These are phyloP conservation scores for Archips xylosteana DNA, from an alignment of 2,888 invertebrate species.

Conservation along the genomic window DNA sequence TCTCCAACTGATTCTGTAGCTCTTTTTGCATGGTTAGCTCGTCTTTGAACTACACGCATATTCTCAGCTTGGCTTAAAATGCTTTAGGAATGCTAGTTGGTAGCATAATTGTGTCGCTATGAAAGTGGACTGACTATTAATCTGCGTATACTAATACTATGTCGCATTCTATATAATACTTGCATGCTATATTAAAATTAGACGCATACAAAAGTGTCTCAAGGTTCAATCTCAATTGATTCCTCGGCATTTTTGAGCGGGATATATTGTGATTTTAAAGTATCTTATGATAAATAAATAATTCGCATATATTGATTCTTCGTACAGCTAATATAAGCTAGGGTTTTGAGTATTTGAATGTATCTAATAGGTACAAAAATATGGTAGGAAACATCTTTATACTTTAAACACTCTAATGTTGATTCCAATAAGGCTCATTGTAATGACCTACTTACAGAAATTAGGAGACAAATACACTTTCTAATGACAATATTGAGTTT, in stretches of 20 bases:
- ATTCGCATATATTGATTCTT: constrained; percentile 30
- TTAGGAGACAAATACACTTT: constrained; percentile 1
- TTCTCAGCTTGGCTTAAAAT: constrained; percentile 62
- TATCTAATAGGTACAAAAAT: constrained; percentile 46
- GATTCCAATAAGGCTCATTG: constrained; percentile 34
- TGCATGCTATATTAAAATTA: constrained; percentile 19
- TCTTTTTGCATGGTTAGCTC: too few relatives aligned
- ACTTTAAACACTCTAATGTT: constrained; percentile 29
- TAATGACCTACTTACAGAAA: constrained; percentile 26
- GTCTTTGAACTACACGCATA: constrained; percentile 3
- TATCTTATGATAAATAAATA: constrained; percentile 32
- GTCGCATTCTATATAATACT: constrained; percentile 9
- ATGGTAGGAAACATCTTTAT: constrained; percentile 42
- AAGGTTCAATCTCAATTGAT: background rate
- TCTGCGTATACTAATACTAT: constrained; percentile 17
- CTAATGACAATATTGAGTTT: constrained; percentile 14
- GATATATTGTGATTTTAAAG: constrained; percentile 11
- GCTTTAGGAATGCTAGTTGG: constrained; percentile 65
- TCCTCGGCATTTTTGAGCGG: background rate
- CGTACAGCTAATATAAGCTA: constrained; percentile 32
- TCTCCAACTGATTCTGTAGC: too few relatives aligned
- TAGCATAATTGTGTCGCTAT: constrained; percentile 56
- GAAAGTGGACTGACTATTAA: constrained; percentile 49
- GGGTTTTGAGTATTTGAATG: constrained; percentile 35
- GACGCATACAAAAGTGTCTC: background rate